Base-by-base conservation (phyloP, 2,888 invertebrate species). In the Invenusta paracnida region DNA sequence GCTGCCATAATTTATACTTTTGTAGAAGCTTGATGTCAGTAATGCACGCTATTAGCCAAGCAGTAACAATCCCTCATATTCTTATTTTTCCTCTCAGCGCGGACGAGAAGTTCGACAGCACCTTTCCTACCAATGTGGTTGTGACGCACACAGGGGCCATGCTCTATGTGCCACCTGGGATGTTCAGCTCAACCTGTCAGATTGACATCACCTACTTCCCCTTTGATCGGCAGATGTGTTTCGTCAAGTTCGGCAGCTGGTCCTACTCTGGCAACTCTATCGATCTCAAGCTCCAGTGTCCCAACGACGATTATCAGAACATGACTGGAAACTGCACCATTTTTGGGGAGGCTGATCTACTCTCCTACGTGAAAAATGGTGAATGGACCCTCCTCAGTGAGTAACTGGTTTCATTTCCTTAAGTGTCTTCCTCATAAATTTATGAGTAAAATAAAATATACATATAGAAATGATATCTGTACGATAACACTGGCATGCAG, bases 131-230 rank as follows among this genome's bases (percentile, higher is more conserved):
- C 2, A 86, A 88, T 83, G 86, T 88, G 48, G 85, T 86, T 11
- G 86, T 88, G 17, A 66, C 85, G 28, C 73, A 85, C 85, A 85
- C 84, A 66, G 88, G 88, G 23, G 67, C 48, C 17, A 87, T 88
- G 1, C 5, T 81, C 27, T 88, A 86, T 87, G 83, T 86, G 5
- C 88, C 88, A 23, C 88, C 87, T 25, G 88, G 87, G 13, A 88
- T 88, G 29, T 88, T 88, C 83, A 87, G 87, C 28, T 87, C 87
- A 25, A 88, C 88, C 28, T 88, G 88, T 84, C 73, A 85, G 28
- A 88, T 88, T 23, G 86, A 87, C 79, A 88, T 88, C 31, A 87
- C 86, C 28, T 87, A 86, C 85, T 88, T 88, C 87, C 88, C 88
- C 25, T 88, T 88, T 48, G 88, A 88, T 82, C 29, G 82, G 27